Base-by-base conservation (phyloP, 1,140 invertebrate genomes). In the Ostrea edulis region DNA sequence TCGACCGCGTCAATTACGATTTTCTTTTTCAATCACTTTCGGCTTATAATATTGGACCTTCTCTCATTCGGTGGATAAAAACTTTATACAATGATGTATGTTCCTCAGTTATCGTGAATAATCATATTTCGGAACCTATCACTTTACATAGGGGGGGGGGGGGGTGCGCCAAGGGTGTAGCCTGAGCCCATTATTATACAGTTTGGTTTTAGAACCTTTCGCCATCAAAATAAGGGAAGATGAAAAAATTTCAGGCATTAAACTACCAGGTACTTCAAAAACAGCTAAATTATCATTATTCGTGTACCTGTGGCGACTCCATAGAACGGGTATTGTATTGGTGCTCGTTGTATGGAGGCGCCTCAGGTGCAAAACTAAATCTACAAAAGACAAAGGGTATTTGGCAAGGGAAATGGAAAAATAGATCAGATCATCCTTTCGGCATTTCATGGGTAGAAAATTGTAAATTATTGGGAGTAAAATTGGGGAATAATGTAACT, bases 61-160 rank as follows among this genome's bases (percentile, higher is more conserved):
- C 20, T 68, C 90, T 92, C 65, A 88, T 91, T 58, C 85, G 90
- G n/a, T 90, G 90, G 91, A 86, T 92, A 35, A 86, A 89, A 82
- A 77, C 92, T 29, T 87, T 90, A 14, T 92, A 92, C 65, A 52
- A 62, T 44, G 88, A 92, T 86, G 58, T 90, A 53, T 44, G 93
- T n/a, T n/a, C n/a, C n/a, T n/a, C n/a, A n/a, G n/a, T n/a, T n/a
- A n/a, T n/a, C n/a, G n/a, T n/a, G n/a, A n/a, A n/a, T n/a, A n/a
- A n/a, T n/a, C n/a, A n/a, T n/a, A n/a, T n/a, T n/a, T n/a, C n/a
- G n/a, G n/a, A n/a, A n/a, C n/a, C n/a, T n/a, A n/a, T n/a, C n/a
- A n/a, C n/a, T n/a, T n/a, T n/a, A n/a, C n/a, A n/a, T 95, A 0
- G 89, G 90, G 9, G 95, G 95, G 88, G 95, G 95, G 8, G 94